phyloP scores from a whole-genome alignment of 2,113 vertebrate species.

The Colossoma macropomum region DNA sequence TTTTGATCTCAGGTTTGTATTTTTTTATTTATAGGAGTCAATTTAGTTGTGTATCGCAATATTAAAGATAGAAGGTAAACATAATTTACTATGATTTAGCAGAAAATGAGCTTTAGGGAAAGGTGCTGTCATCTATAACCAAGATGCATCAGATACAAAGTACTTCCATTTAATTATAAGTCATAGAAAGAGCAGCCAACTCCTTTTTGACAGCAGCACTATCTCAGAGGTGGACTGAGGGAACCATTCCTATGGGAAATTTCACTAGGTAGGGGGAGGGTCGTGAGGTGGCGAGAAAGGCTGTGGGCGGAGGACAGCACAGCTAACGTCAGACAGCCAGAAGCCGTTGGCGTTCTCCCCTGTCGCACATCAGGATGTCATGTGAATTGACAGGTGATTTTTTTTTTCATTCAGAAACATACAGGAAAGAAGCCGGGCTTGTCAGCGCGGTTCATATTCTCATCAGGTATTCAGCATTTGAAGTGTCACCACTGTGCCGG shows the following conservation, averaged over 20 bases:
- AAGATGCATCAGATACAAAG: background rate
- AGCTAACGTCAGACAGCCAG: constrained; percentile 21
- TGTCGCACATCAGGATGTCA: background rate
- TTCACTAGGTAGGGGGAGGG: constrained; percentile 13
- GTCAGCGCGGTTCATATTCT: constrained; percentile 27
- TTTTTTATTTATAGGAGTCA: too few relatives aligned
- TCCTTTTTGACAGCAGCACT: background rate
- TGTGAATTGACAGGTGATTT: constrained; percentile 40
- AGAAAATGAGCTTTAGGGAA: background rate
- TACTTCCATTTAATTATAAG: background rate
- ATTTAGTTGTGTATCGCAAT: too few relatives aligned
- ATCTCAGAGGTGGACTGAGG: background rate
- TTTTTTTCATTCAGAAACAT: constrained; percentile 3
- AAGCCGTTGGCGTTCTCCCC: background rate
- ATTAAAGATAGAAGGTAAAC: too few relatives aligned
- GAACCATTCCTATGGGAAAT: constrained; percentile 30
- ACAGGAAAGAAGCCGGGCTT: background rate
- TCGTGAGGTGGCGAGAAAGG: constrained; percentile 12
- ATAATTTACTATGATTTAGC: too few relatives aligned
- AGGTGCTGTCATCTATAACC: background rate
- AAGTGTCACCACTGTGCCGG: background rate
- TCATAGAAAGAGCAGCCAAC: background rate
- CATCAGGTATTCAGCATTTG: constrained; percentile 11
- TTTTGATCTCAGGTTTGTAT: too few relatives aligned
- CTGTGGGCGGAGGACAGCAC: background rate